Evolutionary conservation across 2,888 invertebrate species (phyloP).

Genomic region (Scaptomyza flava): DNA sequence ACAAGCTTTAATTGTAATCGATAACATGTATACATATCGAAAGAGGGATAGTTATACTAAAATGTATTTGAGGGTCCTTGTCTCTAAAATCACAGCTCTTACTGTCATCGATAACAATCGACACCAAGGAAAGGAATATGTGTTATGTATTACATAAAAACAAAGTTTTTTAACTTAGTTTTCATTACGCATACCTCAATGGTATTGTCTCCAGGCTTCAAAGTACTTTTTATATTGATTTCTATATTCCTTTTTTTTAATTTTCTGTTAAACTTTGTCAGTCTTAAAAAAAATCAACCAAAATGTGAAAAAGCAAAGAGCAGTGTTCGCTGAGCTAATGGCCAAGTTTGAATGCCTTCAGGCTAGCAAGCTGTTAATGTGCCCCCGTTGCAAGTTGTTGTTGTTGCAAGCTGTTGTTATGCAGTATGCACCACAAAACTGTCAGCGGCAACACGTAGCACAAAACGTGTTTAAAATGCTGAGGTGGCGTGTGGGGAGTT

Average conservation of each 20-base stretch:
- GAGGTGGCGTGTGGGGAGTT: background rate
- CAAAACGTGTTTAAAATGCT: slow-evolving; percentile 64
- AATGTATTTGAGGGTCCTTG: too few species aligned
- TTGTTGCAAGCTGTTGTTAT: slow-evolving; percentile 17
- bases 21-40: too few species aligned
- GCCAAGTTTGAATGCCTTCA: slow-evolving; percentile 8
- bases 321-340: slow-evolving; percentile 2
- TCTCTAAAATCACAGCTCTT: background rate
- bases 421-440: slow-evolving; percentile 56
- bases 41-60: background rate
- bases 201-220: background rate
- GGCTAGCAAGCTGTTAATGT: slow-evolving; percentile 18
- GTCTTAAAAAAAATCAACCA: background rate
- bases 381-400: slow-evolving; percentile 6
- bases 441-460: slow-evolving; percentile 64
- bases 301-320: slow-evolving; percentile 1
- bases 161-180: too few species aligned
- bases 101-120: background rate
- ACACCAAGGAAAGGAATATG: background rate
- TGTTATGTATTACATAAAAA: too few species aligned
- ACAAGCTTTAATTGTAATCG: too few species aligned
- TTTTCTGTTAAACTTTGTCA: background rate
- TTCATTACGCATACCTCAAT: background rate
- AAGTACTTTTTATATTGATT: background rate
- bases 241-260: background rate